phyloP scores from a whole-genome alignment of 2,797 vertebrate species.

The Nasua narica region DNA sequence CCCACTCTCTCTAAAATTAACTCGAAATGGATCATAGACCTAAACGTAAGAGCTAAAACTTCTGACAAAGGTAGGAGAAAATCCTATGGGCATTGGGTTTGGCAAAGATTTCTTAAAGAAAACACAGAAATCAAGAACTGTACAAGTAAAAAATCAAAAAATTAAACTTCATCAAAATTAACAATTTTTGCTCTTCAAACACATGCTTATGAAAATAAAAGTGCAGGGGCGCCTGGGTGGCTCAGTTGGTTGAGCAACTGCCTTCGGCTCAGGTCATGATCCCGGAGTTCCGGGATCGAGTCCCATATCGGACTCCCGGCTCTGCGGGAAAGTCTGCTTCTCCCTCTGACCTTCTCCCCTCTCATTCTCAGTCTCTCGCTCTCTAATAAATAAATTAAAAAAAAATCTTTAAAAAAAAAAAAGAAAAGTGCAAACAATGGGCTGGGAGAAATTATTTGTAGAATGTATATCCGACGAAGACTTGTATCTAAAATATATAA shows the following conservation, averaged over 20 bases:
- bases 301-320: too few relatives aligned
- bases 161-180: neutral
- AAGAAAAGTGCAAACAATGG: neutral
- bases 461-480: neutral
- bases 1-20: neutral
- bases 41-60: neutral
- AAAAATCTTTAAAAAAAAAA: too few relatives aligned
- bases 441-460: neutral
- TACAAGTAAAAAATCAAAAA: neutral
- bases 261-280: too few relatives aligned
- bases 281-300: too few relatives aligned
- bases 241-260: too few relatives aligned
- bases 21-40: neutral
- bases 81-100: neutral
- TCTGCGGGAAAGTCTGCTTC: too few relatives aligned
- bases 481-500: neutral
- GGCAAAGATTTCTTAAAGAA: neutral
- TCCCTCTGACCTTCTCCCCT: too few relatives aligned
- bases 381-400: too few relatives aligned
- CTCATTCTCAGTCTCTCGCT: too few relatives aligned
- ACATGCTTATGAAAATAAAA: neutral
- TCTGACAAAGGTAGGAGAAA: neutral
- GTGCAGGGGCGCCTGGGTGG: too few relatives aligned
- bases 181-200: neutral
- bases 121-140: neutral